Percentiles rank a stretch among this genome's conserved stretches.
These are phyloP conservation scores for Pteropus alecto DNA, from an alignment of 2,113 vertebrate species.

Conservation along the genomic window DNA sequence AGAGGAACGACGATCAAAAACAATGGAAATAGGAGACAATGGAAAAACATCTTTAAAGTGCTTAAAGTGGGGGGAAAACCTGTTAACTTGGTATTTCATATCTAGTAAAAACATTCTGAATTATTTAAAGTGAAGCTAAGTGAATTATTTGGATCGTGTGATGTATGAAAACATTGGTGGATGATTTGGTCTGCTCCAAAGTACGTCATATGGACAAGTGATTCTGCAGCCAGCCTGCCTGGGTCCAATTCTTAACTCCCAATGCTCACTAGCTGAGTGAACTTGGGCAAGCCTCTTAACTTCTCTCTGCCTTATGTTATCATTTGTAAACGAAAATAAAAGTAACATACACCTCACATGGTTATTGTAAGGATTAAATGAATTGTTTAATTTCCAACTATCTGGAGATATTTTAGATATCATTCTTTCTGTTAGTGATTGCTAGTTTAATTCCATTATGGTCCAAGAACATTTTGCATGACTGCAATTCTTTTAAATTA, in stretches of 20 bases:
- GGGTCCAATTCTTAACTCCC: background rate
- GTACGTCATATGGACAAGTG: background rate
- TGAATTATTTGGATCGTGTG: background rate
- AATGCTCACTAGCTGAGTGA: background rate
- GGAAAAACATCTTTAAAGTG: background rate
- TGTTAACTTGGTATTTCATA: background rate
- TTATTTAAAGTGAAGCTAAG: background rate
- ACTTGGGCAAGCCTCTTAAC: background rate
- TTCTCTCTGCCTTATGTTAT: background rate
- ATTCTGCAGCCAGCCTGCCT: no score
- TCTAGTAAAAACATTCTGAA: background rate
- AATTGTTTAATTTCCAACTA: background rate
- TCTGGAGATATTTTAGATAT: background rate
- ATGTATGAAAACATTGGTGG: background rate
- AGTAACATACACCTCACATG: background rate
- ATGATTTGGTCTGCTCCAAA: background rate
- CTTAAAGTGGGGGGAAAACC: no score
- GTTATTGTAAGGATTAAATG: background rate
- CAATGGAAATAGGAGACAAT: background rate
- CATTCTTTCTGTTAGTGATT: background rate
- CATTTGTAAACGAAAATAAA: background rate
- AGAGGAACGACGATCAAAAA: background rate
- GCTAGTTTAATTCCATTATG: background rate
- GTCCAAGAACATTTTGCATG: background rate
- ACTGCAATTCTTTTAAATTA: background rate